phyloP scores from a whole-genome alignment of 2,888 invertebrate genomes.

The Sinodicranocentrus sp. region DNA sequence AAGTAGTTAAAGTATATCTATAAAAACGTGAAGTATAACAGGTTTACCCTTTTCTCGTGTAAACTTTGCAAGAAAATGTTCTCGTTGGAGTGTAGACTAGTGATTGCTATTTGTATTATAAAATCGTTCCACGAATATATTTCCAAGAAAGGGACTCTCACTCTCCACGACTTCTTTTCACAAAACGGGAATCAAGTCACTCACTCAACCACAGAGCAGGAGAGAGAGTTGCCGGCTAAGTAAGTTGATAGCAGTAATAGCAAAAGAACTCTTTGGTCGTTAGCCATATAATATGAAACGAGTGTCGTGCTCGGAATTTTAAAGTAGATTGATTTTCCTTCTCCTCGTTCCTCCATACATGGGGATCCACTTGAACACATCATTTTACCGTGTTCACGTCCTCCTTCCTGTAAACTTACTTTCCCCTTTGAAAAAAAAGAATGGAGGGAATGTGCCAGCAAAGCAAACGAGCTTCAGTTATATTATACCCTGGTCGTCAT shows the following conservation, averaged over 20 bases:
- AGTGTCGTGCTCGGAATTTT: slow-evolving; percentile 72
- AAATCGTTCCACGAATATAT: slow-evolving; percentile 18
- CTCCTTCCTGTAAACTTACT: too few species aligned
- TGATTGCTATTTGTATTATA: slow-evolving; percentile 28
- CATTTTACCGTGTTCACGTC: too few species aligned
- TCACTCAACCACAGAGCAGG: slow-evolving; percentile 34
- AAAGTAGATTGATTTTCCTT: slow-evolving; percentile 73
- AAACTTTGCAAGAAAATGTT: too few species aligned
- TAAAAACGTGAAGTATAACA: too few species aligned
- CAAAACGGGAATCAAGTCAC: slow-evolving; percentile 20
- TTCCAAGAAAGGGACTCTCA: slow-evolving; percentile 36
- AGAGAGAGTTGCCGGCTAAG: background rate
- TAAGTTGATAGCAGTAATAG: slow-evolving; percentile 18
- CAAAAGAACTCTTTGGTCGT: slow-evolving; percentile 45
- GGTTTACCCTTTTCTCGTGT: too few species aligned
- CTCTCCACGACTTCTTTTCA: slow-evolving; percentile 1
- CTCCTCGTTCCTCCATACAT: background rate
- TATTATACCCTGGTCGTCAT: background rate
- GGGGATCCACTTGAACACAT: background rate
- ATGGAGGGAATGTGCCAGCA: slow-evolving; percentile 23
- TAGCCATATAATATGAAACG: slow-evolving; percentile 69
- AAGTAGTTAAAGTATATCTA: too few species aligned
- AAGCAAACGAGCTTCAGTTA: background rate
- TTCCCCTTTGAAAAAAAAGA: background rate
- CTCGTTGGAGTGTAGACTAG: background rate